Conservation (phyloP, 2,113 vertebrate genomes). For the Telmatochromis bifrenatus region DNA sequence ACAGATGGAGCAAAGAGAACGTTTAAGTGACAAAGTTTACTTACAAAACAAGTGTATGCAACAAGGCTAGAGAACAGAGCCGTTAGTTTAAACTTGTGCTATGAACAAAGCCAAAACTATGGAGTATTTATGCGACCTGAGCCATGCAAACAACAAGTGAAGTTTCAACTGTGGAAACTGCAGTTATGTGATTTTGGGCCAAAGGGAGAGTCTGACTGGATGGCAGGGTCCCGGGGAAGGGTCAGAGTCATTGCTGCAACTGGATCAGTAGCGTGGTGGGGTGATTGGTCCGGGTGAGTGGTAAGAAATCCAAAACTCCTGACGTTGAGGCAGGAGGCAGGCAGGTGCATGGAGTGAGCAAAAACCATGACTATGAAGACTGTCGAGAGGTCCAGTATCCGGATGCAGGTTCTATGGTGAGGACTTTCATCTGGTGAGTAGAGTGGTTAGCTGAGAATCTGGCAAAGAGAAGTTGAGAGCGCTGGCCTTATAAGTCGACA, state of each 20-base stretch:
- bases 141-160: background rate
- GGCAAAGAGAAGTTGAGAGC: background rate
- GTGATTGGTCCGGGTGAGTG: background rate
- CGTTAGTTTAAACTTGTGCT: background rate
- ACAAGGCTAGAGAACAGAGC: background rate
- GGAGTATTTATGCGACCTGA: background rate
- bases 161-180: background rate
- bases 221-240: background rate
- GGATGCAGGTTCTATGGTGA: background rate
- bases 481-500: fast-evolving
- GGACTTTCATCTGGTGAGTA: background rate
- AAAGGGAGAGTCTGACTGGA: background rate
- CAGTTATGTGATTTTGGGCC: background rate
- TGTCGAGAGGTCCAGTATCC: background rate
- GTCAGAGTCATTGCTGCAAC: background rate
- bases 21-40: background rate
- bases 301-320: background rate
- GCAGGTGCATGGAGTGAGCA: fast-evolving
- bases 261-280: fast-evolving
- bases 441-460: background rate
- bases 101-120: background rate
- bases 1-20: background rate
- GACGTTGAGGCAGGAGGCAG: background rate
- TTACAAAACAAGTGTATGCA: background rate
- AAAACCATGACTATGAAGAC: background rate